Base-by-base conservation (phyloP, 2,888 invertebrate genomes). In the Desoria tigrina region DNA sequence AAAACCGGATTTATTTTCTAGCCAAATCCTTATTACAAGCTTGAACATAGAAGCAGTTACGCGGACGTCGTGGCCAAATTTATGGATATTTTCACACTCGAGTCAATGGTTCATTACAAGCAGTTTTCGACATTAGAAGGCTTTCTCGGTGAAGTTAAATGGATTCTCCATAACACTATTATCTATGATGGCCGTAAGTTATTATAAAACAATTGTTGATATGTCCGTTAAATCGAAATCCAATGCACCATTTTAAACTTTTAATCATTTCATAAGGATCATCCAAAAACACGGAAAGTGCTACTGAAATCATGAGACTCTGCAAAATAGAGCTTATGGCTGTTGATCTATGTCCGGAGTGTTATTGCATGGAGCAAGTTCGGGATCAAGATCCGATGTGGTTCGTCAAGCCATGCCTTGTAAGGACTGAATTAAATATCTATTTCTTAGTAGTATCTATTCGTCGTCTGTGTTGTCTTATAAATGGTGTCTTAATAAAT, bases 161-260 rank as follows among this genome's bases (percentile, higher is more conserved):
- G 95, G 95, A 90, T 96, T 78, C 84, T 92, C 60, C 96, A 96
- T 80, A 95, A 96, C 81, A 90, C 92, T 78, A 88, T 90, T 66
- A 88, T 94, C 69, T 94, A 90, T 79, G 93, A 93, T 82, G 89
- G 91, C 78, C 85, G 93, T 91, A 84, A 85, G 88, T n/a, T n/a
- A n/a, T n/a, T 84, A 24, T 3, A 27, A 32, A 32, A 32, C 11
- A n/a, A n/a, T n/a, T n/a, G n/a, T n/a, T n/a, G n/a, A n/a, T n/a
- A n/a, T n/a, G n/a, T n/a, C n/a, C n/a, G 39, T 39, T 39, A 16
- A 39, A 39, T 11, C 9, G 39, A 39, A 11, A 39, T 39, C 9
- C 16, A 39, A n/a, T n/a, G n/a, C n/a, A n/a, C n/a, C n/a, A n/a
- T n/a, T n/a, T n/a, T n/a, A n/a, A n/a, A n/a, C n/a, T n/a, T n/a